These are phyloP conservation scores for Formica aserva DNA, from an alignment of 2,888 invertebrate genomes.

Conservation along the genomic window DNA sequence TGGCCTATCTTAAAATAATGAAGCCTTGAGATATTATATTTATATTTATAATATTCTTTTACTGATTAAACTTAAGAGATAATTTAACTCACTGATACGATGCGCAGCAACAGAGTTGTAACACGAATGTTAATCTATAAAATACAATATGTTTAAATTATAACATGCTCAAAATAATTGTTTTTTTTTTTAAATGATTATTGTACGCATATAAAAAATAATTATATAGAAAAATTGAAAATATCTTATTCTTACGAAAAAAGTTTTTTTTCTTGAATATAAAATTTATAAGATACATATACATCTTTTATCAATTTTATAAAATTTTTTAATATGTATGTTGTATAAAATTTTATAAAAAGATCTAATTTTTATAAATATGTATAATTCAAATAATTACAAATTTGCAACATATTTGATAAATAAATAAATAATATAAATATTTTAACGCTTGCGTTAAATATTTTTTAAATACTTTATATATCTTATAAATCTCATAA, in stretches of 20 bases:
- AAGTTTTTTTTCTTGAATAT: neutral
- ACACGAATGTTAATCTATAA: constrained; percentile 3
- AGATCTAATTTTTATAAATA: neutral
- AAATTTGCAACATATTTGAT: no score
- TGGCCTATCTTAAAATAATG: neutral
- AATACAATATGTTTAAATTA: neutral
- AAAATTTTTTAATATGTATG: no score
- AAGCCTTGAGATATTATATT: neutral
- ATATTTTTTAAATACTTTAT: no score
- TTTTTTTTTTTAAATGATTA: neutral
- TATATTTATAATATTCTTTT: neutral
- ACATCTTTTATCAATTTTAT: no score
- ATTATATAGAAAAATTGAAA: neutral
- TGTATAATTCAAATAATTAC: neutral
- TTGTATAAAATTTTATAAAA: neutral
- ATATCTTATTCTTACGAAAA: neutral
- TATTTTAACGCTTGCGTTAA: no score
- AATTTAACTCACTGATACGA: neutral
- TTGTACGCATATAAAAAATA: neutral
- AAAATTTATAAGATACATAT: no score
- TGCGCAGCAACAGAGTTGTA: neutral
- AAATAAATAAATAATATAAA: no score
- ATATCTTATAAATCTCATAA: no score
- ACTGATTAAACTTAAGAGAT: constrained; percentile 13
- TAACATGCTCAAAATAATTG: neutral